A percentile compares a stretch with the other conserved stretches of the same genome.
phyloP scores from a whole-genome alignment of 2,888 invertebrate genomes.

The Loripinus fragilis region DNA sequence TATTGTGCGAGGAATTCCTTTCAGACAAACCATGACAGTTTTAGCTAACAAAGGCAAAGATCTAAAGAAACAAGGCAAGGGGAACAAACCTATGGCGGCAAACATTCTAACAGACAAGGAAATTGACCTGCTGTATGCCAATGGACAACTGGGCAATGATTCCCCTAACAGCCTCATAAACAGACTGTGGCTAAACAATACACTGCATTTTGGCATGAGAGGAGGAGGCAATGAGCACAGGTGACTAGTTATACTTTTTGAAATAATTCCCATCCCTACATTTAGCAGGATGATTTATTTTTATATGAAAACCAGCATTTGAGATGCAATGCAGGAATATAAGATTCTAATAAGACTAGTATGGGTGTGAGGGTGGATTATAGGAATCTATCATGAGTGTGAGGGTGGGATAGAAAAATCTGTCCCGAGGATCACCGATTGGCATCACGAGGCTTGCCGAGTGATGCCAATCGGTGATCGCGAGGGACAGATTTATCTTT shows the following conservation, averaged over 20 bases:
- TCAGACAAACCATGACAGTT: neutral
- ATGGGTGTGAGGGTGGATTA: no score
- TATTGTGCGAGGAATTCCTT: neutral
- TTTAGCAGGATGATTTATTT: neutral
- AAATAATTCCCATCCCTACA: no score
- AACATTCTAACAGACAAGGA: neutral
- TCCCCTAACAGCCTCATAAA: neutral
- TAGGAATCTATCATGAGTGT: no score
- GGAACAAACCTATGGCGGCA: slow-evolving; percentile 10
- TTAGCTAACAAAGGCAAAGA: slow-evolving; percentile 18
- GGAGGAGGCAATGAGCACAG: slow-evolving; percentile 1
- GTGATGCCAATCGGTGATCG: no score
- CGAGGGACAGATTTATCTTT: no score
- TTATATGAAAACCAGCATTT: neutral
- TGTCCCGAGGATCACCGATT: no score
- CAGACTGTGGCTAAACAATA: slow-evolving; percentile 14
- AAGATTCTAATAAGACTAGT: no score
- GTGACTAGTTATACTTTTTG: neutral
- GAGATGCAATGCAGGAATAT: neutral
- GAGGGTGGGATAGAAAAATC: no score
- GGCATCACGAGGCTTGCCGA: no score
- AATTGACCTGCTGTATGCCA: slow-evolving; percentile 1
- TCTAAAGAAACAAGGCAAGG: slow-evolving; percentile 13
- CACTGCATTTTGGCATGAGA: slow-evolving; percentile 20
- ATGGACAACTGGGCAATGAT: neutral